phyloP scores from a whole-genome alignment of 2,888 invertebrate species.

The Microchrysa polita region DNA sequence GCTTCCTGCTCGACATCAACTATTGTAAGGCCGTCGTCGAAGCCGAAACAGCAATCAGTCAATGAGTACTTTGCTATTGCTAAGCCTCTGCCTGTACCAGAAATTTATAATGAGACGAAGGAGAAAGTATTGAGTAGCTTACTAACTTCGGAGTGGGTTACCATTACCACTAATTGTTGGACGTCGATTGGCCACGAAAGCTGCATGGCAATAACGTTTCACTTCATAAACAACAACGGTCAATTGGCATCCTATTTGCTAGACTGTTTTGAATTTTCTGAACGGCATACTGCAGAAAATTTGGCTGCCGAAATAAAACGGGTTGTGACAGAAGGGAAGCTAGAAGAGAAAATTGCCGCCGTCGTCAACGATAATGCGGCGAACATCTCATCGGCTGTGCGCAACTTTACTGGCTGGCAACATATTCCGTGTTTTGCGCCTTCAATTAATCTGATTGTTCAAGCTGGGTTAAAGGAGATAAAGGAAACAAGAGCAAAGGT shows the following conservation, averaged over 20 bases:
- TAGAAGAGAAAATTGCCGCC: slow-evolving; percentile 22
- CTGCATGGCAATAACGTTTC: slow-evolving; percentile 52
- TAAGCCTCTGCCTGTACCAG: too few species aligned
- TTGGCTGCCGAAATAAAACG: slow-evolving; percentile 46
- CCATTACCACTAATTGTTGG: slow-evolving; percentile 53
- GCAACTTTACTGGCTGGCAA: slow-evolving; percentile 48
- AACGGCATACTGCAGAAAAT: slow-evolving; percentile 51
- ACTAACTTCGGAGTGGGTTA: slow-evolving; percentile 38
- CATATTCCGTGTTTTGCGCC: slow-evolving; percentile 53
- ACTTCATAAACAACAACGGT: slow-evolving; percentile 51
- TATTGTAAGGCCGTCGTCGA: too few species aligned
- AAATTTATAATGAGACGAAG: slow-evolving; percentile 45
- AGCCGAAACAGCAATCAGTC: too few species aligned
- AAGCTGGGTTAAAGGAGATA: slow-evolving; percentile 43
- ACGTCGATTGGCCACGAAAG: slow-evolving; percentile 51
- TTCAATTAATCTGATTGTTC: slow-evolving; percentile 50
- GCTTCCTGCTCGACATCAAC: too few species aligned
- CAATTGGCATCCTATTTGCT: slow-evolving; percentile 50
- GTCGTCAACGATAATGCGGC: slow-evolving; percentile 53
- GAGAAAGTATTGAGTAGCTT: slow-evolving; percentile 47
- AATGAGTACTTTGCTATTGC: too few species aligned
- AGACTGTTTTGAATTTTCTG: slow-evolving; percentile 47
- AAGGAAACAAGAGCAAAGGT: slow-evolving; percentile 30
- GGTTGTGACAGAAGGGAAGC: slow-evolving; percentile 46
- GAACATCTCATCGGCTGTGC: slow-evolving; percentile 53